These are phyloP conservation scores for Schrankia costaestrigalis DNA, from an alignment of 2,888 invertebrate genomes.

Conservation along the genomic window DNA sequence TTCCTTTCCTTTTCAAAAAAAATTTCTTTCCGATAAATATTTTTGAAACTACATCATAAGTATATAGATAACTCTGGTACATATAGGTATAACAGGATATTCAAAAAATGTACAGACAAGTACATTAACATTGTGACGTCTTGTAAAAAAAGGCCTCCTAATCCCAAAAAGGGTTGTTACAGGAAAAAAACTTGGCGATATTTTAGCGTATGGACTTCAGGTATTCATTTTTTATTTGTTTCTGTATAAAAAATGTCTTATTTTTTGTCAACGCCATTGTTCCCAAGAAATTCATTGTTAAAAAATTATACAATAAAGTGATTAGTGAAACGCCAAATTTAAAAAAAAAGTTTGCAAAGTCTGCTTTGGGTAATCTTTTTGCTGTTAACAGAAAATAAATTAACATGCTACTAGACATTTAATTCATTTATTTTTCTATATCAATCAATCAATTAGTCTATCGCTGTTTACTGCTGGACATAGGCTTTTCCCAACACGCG, in stretches of 20 bases:
- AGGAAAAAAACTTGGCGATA: constrained; percentile 30
- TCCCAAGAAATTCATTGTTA: constrained; percentile 7
- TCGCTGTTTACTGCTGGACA: too few species aligned
- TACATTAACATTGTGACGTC: constrained; percentile 23
- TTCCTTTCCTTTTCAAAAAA: too few species aligned
- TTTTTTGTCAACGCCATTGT: constrained; percentile 2
- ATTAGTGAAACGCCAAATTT: too few species aligned
- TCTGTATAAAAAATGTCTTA: constrained; percentile 18
- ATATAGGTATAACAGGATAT: constrained; percentile 18
- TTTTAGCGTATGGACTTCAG: constrained; percentile 28
- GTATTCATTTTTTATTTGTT: constrained; percentile 21
- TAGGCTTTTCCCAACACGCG: too few species aligned
- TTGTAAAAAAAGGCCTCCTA: constrained; percentile 38
- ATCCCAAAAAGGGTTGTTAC: constrained; percentile 55
- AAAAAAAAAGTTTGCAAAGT: too few species aligned
- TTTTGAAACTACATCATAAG: too few species aligned
- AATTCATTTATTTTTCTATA: too few species aligned
- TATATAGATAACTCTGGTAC: not conserved
- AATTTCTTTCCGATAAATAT: too few species aligned
- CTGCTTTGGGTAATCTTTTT: too few species aligned
- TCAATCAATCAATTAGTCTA: too few species aligned
- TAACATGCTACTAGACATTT: too few species aligned
- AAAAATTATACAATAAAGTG: constrained; percentile 1
- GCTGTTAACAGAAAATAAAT: too few species aligned
- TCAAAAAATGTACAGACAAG: constrained; percentile 22